Conservation (phyloP, 2,888 invertebrate species). For the Sepiola atlantica region DNA sequence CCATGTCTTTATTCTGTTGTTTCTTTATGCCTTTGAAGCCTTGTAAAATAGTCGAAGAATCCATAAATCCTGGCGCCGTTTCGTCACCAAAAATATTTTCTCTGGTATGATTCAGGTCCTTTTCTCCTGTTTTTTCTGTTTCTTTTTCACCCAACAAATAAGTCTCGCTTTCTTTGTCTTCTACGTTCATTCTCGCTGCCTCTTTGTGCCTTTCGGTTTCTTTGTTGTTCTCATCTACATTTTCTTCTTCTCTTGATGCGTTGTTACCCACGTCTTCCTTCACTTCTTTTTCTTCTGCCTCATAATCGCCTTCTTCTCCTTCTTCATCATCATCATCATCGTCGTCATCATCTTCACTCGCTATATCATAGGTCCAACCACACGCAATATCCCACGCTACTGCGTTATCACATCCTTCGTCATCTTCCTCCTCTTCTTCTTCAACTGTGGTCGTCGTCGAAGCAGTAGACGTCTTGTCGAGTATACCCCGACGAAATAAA, state of each 20-base stretch:
- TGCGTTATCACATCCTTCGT: background rate
- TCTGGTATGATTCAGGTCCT: background rate
- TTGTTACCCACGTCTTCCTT: accelerated
- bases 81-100: too few relatives aligned
- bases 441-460: background rate
- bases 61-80: background rate
- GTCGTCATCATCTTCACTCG: background rate
- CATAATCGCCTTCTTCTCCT: background rate
- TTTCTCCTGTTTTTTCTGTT: background rate
- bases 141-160: background rate
- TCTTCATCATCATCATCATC: background rate
- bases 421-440: background rate
- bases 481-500: background rate
- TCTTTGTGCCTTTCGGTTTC: background rate
- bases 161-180: background rate
- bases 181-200: background rate
- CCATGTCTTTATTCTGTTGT: background rate
- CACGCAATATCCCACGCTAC: background rate
- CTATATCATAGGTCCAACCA: background rate
- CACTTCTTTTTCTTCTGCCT: background rate
- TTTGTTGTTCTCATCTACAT: background rate
- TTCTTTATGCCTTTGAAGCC: background rate
- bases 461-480: background rate
- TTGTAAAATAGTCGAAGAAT: background rate
- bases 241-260: background rate